phyloP scores from a whole-genome alignment of 2,888 invertebrate species.

The Andrena hattorfiana region DNA sequence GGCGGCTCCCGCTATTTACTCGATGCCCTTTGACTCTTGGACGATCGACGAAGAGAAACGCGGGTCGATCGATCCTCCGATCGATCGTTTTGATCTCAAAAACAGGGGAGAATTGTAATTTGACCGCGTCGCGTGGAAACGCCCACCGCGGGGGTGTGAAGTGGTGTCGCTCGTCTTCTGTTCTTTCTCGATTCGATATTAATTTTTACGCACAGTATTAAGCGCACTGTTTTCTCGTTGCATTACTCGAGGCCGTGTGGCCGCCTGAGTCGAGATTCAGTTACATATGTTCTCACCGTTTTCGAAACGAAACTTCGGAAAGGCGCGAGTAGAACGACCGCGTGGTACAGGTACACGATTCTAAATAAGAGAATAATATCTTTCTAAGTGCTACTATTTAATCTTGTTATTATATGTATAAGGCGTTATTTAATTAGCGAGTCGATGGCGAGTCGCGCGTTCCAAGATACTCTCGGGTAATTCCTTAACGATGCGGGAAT shows the following conservation, averaged over 20 bases:
- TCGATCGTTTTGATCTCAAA: constrained; percentile 53
- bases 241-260: constrained; percentile 48
- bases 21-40: constrained; percentile 15
- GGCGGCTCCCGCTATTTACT: constrained; percentile 7
- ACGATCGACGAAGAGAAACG: constrained; percentile 15
- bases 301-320: constrained; percentile 43
- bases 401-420: constrained; percentile 85
- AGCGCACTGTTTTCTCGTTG: constrained; percentile 52
- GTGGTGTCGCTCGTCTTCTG: constrained; percentile 5
- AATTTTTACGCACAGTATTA: constrained; percentile 69
- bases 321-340: constrained; percentile 30
- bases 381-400: constrained; percentile 84
- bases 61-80: constrained; percentile 37
- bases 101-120: constrained; percentile 27
- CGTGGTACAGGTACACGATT: constrained; percentile 77
- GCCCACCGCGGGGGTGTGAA: background rate
- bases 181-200: constrained; percentile 50
- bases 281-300: constrained; percentile 21
- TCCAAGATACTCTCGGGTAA: constrained; percentile 56
- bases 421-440: constrained; percentile 81
- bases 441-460: constrained; percentile 70
- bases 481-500: constrained; percentile 39
- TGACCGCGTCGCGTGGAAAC: constrained; percentile 30
- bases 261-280: constrained; percentile 38
- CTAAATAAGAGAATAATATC: constrained; percentile 82